These are phyloP conservation scores for Drosophila koepferae DNA, from an alignment of 2,888 invertebrate genomes.

Conservation along the genomic window DNA sequence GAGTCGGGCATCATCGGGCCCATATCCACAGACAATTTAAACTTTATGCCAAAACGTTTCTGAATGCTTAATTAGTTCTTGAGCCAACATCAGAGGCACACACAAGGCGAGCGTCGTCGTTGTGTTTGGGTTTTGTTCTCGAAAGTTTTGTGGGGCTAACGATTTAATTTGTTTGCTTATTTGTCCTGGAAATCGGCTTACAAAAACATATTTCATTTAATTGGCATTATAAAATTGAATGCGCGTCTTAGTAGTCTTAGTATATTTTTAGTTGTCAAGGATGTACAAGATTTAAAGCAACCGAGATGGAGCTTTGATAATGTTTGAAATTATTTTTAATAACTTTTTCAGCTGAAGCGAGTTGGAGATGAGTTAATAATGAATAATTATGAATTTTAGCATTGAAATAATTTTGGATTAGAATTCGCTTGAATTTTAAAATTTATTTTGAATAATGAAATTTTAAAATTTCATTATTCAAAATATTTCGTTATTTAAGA, in stretches of 20 bases:
- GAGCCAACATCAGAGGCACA: constrained; percentile 35
- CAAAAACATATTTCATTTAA: constrained; percentile 62
- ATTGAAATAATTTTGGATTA: too few species aligned
- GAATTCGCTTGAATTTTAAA: too few species aligned
- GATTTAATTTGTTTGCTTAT: constrained; percentile 69
- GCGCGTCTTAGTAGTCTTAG: constrained; percentile 19
- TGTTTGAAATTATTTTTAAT: background rate
- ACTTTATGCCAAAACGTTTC: constrained; percentile 74
- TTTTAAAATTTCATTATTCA: too few species aligned
- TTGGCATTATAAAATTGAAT: constrained; percentile 53
- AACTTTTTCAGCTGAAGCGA: background rate
- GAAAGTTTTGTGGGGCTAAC: constrained; percentile 41
- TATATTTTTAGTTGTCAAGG: constrained; percentile 27
- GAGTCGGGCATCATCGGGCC: constrained; percentile 10
- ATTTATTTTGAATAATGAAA: too few species aligned
- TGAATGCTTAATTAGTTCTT: constrained; percentile 79
- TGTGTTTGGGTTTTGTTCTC: constrained; percentile 22
- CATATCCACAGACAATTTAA: constrained; percentile 63
- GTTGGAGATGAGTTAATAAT: background rate
- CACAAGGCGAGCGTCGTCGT: constrained; percentile 7
- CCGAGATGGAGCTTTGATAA: background rate
- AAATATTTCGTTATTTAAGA: too few species aligned
- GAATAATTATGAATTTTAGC: too few species aligned
- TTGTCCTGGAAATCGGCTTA: constrained; percentile 28
- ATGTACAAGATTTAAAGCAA: background rate